Percentiles rank a stretch among this genome's conserved stretches.
Conservation (phyloP, 2,888 invertebrate species). For the Tigriopus californicus region DNA sequence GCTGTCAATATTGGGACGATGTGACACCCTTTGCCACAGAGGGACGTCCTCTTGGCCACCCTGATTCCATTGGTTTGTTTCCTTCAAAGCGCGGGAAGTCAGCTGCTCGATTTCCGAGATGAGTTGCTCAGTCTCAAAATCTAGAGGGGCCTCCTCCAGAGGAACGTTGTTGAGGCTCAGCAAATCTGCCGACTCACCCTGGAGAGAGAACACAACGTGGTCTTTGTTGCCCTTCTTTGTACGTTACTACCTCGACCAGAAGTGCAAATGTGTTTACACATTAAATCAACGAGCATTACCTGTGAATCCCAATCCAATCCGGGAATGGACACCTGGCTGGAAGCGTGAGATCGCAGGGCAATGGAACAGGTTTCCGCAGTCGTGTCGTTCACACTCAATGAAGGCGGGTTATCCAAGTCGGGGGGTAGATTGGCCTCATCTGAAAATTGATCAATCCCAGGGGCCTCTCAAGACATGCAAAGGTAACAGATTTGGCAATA, state of each 20-base stretch:
- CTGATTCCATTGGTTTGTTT: conserved; percentile 29
- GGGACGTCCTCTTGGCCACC: neutral
- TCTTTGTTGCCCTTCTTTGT: neutral
- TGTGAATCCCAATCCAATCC: conserved; percentile 42
- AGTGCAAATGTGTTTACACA: neutral
- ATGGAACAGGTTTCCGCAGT: neutral
- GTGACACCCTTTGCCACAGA: too few relatives aligned
- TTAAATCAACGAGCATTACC: neutral
- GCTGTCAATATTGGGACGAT: too few relatives aligned
- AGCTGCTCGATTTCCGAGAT: conserved; percentile 46
- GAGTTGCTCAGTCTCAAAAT: conserved; percentile 43
- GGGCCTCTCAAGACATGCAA: too few relatives aligned
- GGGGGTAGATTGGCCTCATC: too few relatives aligned
- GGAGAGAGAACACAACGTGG: neutral
- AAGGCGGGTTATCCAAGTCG: too few relatives aligned
- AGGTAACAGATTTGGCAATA: neutral
- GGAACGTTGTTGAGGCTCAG: conserved; percentile 30
- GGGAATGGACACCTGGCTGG: conserved; percentile 38
- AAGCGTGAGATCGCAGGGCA: conserved; percentile 22
- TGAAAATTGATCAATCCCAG: too few relatives aligned
- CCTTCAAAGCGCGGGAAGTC: conserved; percentile 42
- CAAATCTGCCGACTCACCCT: conserved; percentile 8
- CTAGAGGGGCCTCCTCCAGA: conserved; percentile 35
- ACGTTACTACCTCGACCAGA: neutral
- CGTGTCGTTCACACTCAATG: too few relatives aligned